phyloP scores from a whole-genome alignment of 2,888 invertebrate species.

The Acanthopleura granulata region DNA sequence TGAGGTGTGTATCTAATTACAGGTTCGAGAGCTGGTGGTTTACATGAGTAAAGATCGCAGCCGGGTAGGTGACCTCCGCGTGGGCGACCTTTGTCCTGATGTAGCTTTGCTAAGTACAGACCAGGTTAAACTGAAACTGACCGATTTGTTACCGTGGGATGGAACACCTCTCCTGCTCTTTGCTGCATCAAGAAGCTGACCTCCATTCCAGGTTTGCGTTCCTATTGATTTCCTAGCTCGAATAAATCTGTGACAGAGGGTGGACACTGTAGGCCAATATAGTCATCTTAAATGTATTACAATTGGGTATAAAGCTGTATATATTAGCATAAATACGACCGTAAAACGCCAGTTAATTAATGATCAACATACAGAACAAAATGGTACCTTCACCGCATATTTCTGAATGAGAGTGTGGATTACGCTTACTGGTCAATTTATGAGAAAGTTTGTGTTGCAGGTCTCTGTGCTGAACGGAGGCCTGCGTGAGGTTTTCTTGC shows the following conservation, averaged over 20 bases:
- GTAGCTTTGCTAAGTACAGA: not conserved
- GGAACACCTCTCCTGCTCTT: not conserved
- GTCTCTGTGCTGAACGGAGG: constrained; percentile 17
- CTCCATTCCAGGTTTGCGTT: constrained; percentile 6
- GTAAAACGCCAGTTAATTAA: too few relatives aligned
- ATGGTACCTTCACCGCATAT: too few relatives aligned
- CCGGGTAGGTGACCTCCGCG: not conserved
- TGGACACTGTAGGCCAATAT: too few relatives aligned
- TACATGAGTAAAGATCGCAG: constrained; percentile 16
- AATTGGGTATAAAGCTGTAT: too few relatives aligned
- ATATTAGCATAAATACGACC: too few relatives aligned
- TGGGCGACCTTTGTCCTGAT: not conserved
- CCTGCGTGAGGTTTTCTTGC: not conserved
- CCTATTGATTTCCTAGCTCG: too few relatives aligned
- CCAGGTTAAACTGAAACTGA: not conserved
- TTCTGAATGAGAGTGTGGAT: too few relatives aligned
- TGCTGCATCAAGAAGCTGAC: constrained; percentile 18
- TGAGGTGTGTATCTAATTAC: not conserved
- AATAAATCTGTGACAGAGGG: too few relatives aligned
- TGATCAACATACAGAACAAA: too few relatives aligned
- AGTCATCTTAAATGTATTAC: too few relatives aligned
- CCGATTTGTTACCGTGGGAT: not conserved
- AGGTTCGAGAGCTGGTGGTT: constrained; percentile 4
- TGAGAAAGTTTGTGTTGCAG: not conserved
- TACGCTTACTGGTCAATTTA: too few relatives aligned